phyloP scores from a whole-genome alignment of 2,113 vertebrate species.

The Saccopteryx leptura region DNA sequence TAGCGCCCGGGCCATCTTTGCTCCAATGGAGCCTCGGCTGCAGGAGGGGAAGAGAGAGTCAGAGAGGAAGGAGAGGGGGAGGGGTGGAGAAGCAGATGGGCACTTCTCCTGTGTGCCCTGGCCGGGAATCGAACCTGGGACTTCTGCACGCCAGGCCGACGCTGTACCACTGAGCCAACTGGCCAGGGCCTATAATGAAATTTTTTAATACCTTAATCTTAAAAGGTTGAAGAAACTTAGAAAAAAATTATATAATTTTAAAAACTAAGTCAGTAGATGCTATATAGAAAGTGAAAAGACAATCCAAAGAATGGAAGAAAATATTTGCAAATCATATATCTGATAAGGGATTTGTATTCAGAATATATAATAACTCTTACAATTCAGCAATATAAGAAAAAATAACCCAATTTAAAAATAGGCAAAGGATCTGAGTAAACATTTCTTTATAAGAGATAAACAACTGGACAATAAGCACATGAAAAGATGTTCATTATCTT shows the following conservation, averaged over 20 bases:
- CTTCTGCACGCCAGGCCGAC: too few species aligned
- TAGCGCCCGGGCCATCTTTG: too few species aligned
- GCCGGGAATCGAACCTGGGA: too few species aligned
- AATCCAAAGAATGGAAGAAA: neutral
- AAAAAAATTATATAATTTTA: conserved; percentile 34
- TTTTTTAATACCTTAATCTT: conserved; percentile 4
- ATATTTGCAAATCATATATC: neutral
- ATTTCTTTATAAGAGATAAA: neutral
- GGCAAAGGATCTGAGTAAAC: neutral
- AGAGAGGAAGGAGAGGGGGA: too few species aligned
- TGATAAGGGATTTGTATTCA: neutral
- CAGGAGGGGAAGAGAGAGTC: too few species aligned
- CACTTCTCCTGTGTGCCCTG: too few species aligned
- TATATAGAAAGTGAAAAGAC: neutral
- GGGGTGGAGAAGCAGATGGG: too few species aligned
- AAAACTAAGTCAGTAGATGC: neutral
- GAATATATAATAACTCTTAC: conserved; percentile 29
- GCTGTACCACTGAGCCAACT: too few species aligned
- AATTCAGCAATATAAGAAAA: conserved; percentile 20
- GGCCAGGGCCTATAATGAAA: neutral
- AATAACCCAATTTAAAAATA: conserved; percentile 32
- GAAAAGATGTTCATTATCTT: neutral
- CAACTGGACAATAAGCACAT: neutral
- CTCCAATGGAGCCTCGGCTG: too few species aligned
- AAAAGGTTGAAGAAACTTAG: conserved; percentile 9